phyloP scores from a whole-genome alignment of 2,888 invertebrate genomes.

The Drosophila affinis region DNA sequence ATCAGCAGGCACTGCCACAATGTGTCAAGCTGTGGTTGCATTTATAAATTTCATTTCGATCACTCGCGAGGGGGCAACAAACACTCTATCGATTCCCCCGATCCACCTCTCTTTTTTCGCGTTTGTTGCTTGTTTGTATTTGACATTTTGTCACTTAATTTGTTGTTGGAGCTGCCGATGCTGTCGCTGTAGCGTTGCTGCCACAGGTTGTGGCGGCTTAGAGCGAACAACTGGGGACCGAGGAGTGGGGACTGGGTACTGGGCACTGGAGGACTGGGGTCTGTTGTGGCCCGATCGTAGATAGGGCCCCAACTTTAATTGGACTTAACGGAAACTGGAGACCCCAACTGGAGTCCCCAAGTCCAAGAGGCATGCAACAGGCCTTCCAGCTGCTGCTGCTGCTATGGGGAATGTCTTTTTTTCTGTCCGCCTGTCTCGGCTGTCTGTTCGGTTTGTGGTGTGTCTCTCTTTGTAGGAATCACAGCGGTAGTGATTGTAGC shows the following conservation, averaged over 20 bases:
- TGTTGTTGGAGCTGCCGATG: slow-evolving; percentile 54
- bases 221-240: slow-evolving; percentile 11
- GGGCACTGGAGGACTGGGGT: slow-evolving; percentile 50
- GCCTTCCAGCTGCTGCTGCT: slow-evolving; percentile 50
- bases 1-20: slow-evolving; percentile 73
- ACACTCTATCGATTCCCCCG: slow-evolving; percentile 13
- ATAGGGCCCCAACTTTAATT: slow-evolving; percentile 70
- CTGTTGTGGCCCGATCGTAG: slow-evolving; percentile 64
- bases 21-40: slow-evolving; percentile 75
- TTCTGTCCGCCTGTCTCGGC: neutral
- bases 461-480: slow-evolving; percentile 16
- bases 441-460: slow-evolving; percentile 16
- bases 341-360: slow-evolving; percentile 51
- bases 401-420: slow-evolving; percentile 7
- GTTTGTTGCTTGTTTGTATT: slow-evolving; percentile 55
- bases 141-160: slow-evolving; percentile 81
- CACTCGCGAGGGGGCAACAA: slow-evolving; percentile 19
- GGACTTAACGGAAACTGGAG: slow-evolving; percentile 74
- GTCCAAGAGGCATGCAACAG: slow-evolving; percentile 57
- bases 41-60: slow-evolving; percentile 73
- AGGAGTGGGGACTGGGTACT: slow-evolving; percentile 43
- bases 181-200: slow-evolving; percentile 42
- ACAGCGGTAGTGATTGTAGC: slow-evolving; percentile 33
- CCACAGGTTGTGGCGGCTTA: slow-evolving; percentile 29
- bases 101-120: slow-evolving; percentile 1